phyloP scores from a whole-genome alignment of 2,888 invertebrate genomes.

The Abscondita cerata region DNA sequence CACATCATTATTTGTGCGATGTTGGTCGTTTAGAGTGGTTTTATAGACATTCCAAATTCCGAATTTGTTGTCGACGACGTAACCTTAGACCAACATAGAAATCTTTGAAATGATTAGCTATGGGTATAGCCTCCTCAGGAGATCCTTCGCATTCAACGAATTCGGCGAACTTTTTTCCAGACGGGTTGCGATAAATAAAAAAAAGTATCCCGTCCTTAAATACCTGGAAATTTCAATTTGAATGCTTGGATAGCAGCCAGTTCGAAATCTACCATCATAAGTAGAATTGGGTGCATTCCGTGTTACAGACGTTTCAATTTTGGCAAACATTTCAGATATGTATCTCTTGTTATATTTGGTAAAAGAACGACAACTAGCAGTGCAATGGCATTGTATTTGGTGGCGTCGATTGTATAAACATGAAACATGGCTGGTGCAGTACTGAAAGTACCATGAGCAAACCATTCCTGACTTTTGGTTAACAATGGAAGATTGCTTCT shows the following conservation, averaged over 20 bases:
- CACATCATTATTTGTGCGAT: neutral
- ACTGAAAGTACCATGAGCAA: conserved; percentile 6
- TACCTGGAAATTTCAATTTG: conserved; percentile 13
- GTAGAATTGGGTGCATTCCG: neutral
- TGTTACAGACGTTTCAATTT: conserved; percentile 13
- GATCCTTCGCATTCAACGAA: no score
- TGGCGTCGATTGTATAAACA: conserved; percentile 6
- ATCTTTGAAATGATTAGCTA: neutral
- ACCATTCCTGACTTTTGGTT: neutral
- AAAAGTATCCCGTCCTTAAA: neutral
- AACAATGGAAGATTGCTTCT: neutral
- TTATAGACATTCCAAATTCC: neutral
- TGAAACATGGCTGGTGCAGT: conserved; percentile 8
- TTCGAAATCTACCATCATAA: conserved; percentile 18
- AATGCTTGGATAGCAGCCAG: conserved; percentile 12
- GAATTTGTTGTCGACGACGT: neutral
- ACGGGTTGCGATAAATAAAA: neutral
- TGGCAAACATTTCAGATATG: conserved; percentile 6
- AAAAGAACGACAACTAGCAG: conserved; percentile 1
- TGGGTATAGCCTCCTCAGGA: neutral
- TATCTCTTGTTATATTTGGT: conserved; percentile 6
- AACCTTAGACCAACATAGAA: neutral
- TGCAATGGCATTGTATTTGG: neutral
- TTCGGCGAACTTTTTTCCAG: neutral
- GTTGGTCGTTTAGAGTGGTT: neutral